A percentile compares a stretch with the other conserved stretches of the same genome.
These are phyloP conservation scores for Lacerta agilis DNA, from an alignment of 2,797 vertebrate genomes.

Conservation along the genomic window DNA sequence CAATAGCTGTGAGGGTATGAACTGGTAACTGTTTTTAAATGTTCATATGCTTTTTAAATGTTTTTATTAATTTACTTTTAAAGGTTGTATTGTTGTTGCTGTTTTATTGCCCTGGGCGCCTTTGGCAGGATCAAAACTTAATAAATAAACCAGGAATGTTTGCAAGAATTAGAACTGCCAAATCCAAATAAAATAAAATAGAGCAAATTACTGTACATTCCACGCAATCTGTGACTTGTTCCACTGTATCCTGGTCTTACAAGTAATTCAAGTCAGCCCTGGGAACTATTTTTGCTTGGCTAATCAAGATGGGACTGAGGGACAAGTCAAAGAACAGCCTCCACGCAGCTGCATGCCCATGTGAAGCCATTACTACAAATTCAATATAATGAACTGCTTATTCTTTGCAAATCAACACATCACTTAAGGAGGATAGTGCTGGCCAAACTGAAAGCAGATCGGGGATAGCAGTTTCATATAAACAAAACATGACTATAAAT, in stretches of 20 bases:
- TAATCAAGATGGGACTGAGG: neutral
- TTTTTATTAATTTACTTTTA: too few species aligned
- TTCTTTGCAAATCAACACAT: conserved; percentile 1
- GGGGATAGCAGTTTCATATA: neutral
- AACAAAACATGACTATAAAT: neutral
- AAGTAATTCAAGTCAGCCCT: neutral
- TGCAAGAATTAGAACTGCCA: neutral
- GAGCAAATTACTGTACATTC: neutral
- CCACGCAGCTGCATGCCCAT: neutral
- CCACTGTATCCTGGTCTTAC: neutral
- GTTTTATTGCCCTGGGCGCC: too few species aligned
- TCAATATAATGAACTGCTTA: neutral
- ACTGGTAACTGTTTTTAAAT: too few species aligned
- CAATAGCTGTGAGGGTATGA: too few species aligned
- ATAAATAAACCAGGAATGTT: too few species aligned
- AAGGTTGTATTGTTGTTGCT: too few species aligned
- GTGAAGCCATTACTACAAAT: neutral
- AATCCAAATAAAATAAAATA: neutral
- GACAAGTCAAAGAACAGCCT: neutral
- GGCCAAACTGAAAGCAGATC: neutral
- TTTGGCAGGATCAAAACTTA: too few species aligned
- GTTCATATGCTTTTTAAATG: too few species aligned
- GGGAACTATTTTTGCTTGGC: neutral
- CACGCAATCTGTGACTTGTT: neutral
- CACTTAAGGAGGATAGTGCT: neutral